These are phyloP conservation scores for Agriopis aurantiaria DNA, from an alignment of 2,888 invertebrate species.

Conservation along the genomic window DNA sequence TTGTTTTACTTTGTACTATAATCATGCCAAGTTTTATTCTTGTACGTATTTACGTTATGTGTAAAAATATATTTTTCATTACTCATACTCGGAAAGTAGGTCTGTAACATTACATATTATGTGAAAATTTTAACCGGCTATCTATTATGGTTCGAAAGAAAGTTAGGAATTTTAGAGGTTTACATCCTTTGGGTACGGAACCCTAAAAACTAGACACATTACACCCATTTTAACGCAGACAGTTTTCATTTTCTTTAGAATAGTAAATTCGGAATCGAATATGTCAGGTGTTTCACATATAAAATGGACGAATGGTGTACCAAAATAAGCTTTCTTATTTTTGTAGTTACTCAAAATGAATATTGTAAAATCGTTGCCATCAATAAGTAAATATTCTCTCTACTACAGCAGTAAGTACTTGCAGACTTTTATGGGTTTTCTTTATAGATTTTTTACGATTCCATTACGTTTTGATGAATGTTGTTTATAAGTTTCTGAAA, in stretches of 20 bases:
- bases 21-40: no score
- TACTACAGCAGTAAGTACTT: constrained; percentile 9
- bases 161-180: no score
- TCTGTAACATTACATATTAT: no score
- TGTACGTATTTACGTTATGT: no score
- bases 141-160: no score
- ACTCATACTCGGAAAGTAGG: no score
- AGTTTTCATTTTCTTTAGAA: constrained; percentile 15
- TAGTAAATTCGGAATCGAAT: constrained; percentile 38
- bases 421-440: constrained; percentile 9
- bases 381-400: constrained; percentile 15
- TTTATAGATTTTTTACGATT: constrained; percentile 26
- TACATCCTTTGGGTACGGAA: no score
- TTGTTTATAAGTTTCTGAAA: constrained; percentile 21
- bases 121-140: no score
- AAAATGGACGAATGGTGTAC: constrained; percentile 37
- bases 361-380: constrained; percentile 19
- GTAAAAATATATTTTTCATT: no score
- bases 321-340: constrained; percentile 24
- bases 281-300: constrained; percentile 41
- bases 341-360: constrained; percentile 29
- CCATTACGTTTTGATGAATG: constrained; percentile 26
- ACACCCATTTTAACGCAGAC: constrained; percentile 9
- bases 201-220: neutral
- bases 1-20: no score